A percentile compares a stretch with the other conserved stretches of the same genome.
Evolutionary conservation across 2,113 vertebrate species (phyloP).

Genomic region (Oceanodroma tethys): DNA sequence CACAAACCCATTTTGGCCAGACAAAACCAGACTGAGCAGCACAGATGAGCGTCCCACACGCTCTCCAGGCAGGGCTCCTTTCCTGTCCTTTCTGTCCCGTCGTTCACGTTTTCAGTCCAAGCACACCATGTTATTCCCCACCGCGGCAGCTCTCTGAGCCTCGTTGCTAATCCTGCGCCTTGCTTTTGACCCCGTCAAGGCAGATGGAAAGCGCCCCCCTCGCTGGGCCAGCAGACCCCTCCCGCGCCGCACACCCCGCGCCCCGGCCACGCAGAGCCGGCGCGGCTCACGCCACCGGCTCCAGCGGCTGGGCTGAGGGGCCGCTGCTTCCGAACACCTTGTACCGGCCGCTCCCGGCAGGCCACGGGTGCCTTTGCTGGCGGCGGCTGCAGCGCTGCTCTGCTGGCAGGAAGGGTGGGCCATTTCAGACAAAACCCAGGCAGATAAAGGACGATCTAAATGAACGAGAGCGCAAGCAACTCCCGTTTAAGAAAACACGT

Average conservation of each 20-base stretch:
- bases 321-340: neutral
- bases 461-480: neutral
- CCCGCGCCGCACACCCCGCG: neutral
- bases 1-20: neutral
- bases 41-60: fast-evolving
- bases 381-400: neutral
- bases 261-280: neutral
- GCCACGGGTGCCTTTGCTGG: neutral
- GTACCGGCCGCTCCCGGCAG: neutral
- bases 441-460: too few relatives aligned
- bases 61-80: neutral
- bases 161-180: neutral
- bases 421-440: neutral
- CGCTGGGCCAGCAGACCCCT: neutral
- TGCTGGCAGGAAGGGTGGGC: neutral
- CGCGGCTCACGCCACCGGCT: neutral
- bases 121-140: neutral
- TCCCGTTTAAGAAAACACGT: neutral
- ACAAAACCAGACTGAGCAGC: too few relatives aligned
- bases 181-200: neutral
- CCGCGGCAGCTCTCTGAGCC: neutral
- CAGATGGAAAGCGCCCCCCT: too few relatives aligned
- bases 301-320: too few relatives aligned
- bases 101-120: neutral
- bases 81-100: neutral